Evolutionary conservation across 2,113 vertebrate genomes (phyloP), one percentile per base, ranked within the genome.

Genomic region (Ursus arctos): DNA sequence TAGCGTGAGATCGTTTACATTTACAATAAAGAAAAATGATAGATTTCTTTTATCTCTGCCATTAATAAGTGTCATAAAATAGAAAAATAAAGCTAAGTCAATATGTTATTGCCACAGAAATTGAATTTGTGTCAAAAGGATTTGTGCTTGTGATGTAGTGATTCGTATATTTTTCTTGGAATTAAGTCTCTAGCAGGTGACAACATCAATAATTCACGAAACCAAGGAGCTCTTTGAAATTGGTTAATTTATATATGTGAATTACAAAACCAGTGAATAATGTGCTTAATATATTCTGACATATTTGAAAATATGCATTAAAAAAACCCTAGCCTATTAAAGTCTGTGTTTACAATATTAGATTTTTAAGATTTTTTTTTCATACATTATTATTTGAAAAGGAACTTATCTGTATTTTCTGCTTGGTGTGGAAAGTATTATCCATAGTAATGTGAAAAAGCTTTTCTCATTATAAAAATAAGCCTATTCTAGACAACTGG

Each of bases 41-140:
- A 97, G 91, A 95, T 96, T 97, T 95, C 63, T 97, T 98, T 97
- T 97, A 97, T 97, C 91, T 96, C 24, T 93, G 72, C 82, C 76
- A 97, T 98, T 98, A 98, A 96, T 98, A 98, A 96, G 87, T 98
- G 97, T 97, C 97, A 97, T 97, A 98, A 96, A 96, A 83, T 98
- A 96, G 95, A 97, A 98, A 98, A 98, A 96, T 97, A 97, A 98
- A 98, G 80, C 97, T 96, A 95, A 97, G 95, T 95, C 97, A 98
- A 97, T 98, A 92, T 97, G 97, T 97, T 97, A 86, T 98, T 98
- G 95, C 98, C 89, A 95, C 97, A 98, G 91, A 98, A 98, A 98
- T 98, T 98, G 98, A 98, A 98, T 98, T 98, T 98, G 95, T 98
- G 98, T 98, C 98, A 98, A 95, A 97, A 97, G 97, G 93, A 97